phyloP scores from a whole-genome alignment of 2,888 invertebrate genomes.

The Bombylius discolor region DNA sequence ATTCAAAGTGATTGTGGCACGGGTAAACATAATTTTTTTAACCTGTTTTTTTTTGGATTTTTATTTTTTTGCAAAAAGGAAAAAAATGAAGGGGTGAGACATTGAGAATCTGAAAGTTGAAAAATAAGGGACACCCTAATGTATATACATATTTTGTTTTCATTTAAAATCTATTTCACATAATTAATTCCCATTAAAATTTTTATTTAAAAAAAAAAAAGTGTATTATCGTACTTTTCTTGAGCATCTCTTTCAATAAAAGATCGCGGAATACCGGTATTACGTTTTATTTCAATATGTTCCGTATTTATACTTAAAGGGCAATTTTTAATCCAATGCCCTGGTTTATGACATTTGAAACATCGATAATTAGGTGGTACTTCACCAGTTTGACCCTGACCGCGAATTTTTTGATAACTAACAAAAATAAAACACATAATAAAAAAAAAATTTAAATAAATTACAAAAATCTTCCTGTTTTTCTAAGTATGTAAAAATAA shows the following conservation, averaged over 20 bases:
- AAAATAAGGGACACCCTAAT: too few relatives aligned
- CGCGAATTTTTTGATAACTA: conserved; percentile 81
- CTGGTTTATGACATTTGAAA: conserved; percentile 85
- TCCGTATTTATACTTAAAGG: conserved; percentile 46
- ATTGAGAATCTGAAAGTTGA: too few relatives aligned
- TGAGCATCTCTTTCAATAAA: conserved; percentile 81
- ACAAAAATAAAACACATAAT: conserved; percentile 26
- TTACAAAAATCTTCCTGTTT: too few relatives aligned
- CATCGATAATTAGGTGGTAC: conserved; percentile 89
- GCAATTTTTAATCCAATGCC: conserved; percentile 97
- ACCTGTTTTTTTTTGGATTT: too few relatives aligned
- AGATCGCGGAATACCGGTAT: conserved; percentile 94
- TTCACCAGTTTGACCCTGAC: conserved; percentile 75
- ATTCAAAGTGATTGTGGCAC: too few relatives aligned
- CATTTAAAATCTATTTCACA: too few relatives aligned
- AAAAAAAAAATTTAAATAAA: background rate
- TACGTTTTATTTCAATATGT: conserved; percentile 71
- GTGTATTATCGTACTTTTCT: conserved; percentile 49
- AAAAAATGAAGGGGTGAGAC: too few relatives aligned
- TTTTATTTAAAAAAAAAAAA: background rate
- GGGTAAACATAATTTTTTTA: too few relatives aligned
- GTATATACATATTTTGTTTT: too few relatives aligned
- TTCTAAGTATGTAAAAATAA: too few relatives aligned
- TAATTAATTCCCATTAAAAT: background rate
- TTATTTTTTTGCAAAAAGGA: too few relatives aligned